Conservation (phyloP, 1,140 invertebrate genomes). For the Wasmannia auropunctata region DNA sequence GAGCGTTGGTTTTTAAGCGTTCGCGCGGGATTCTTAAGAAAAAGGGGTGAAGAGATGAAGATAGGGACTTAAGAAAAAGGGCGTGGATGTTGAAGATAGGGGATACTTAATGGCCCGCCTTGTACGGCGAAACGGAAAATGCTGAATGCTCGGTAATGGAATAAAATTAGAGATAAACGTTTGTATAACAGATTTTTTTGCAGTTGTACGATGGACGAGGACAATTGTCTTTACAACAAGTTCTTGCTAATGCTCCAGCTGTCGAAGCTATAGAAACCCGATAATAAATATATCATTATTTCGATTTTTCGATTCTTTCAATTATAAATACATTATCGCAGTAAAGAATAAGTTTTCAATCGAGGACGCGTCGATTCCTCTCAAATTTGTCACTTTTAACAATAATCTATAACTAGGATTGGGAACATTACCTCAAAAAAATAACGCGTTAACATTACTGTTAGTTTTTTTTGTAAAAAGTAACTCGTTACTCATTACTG, state of each 20-base stretch:
- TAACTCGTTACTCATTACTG: too few species aligned
- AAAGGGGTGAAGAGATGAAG: neutral
- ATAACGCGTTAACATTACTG: too few species aligned
- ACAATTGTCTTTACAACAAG: neutral
- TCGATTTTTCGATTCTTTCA: neutral
- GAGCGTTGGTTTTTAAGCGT: conserved; percentile 56
- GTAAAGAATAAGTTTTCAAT: neutral
- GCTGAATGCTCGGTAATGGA: neutral
- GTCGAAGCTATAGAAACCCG: neutral
- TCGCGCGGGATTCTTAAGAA: conserved; percentile 40
- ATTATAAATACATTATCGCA: neutral
- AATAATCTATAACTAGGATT: neutral
- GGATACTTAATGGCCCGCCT: neutral
- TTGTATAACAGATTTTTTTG: neutral
- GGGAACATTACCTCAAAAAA: too few species aligned
- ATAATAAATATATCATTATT: neutral
- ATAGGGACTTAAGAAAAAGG: conserved; percentile 39
- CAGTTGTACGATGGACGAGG: neutral
- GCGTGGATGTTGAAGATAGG: neutral
- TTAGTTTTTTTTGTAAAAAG: too few species aligned
- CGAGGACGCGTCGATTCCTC: neutral
- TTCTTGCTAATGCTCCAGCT: neutral
- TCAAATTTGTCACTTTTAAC: neutral
- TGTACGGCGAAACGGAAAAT: neutral
- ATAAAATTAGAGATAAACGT: neutral